Evolutionary conservation across 2,113 vertebrate species (phyloP), one percentile per base, ranked within the genome.

Genomic region (Vulpes vulpes): DNA sequence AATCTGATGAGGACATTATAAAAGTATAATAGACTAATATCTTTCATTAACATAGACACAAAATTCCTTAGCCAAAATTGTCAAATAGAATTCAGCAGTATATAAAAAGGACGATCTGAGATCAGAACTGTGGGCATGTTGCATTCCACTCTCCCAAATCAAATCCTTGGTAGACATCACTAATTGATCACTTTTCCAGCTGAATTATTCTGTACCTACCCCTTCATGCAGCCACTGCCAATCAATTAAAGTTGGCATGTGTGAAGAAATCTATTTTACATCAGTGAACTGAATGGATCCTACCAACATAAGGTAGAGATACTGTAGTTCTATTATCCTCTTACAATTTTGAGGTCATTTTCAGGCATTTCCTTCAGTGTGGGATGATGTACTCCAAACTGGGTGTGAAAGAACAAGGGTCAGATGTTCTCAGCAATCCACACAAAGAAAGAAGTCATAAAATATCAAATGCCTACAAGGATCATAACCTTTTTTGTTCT

Each of bases 211-310:
- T 95, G 73, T 92, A 53, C 60, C 80, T 86, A 22, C 35, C 51
- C 94, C 51, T 95, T 65, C 25, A 86, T 25, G 82, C 38, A 89
- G 64, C 35, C 20, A 76, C 25, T 86, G 43, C 64, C 69, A 83
- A 60, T 91, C 55, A 43, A 35, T 96, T 88, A 57, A 86, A 80
- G 62, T n/a, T 89, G 67, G 57, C 62, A 19, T 16, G 7, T 88
- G 74, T 94, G 65, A 95, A 57, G 51, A 97, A 95, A 97, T 96
- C 83, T 94, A 88, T 83, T 80, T 92, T 84, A 80, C 30, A 90
- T n/a, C 57, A 89, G 55, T 76, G 81, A 94, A 57, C 38, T 62
- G 57, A 98, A 71, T 81, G 92, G 62, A 51, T 87, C 53, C 55
- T 71, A 97, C 71, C 82, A 89, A 64, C 51, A 27, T 19, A 76